A percentile compares a stretch with the other conserved stretches of the same genome.
These are phyloP conservation scores for Trachythela sp. DNA, from an alignment of 64 coral and sea anemone species.

Conservation along the genomic window DNA sequence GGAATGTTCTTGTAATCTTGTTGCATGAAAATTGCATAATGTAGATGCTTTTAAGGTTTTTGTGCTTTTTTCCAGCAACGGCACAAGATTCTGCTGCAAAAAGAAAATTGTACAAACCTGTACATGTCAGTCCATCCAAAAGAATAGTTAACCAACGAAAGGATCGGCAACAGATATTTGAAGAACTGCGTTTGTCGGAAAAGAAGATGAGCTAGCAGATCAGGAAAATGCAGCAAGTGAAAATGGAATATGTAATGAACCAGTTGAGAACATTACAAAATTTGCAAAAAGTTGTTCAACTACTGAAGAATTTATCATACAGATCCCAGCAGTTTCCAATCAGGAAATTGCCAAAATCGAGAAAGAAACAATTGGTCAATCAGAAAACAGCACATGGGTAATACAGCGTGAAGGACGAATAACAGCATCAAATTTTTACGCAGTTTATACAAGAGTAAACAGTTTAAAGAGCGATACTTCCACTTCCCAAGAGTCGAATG, in stretches of 20 bases:
- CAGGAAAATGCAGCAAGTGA: not conserved
- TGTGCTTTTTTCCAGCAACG: not conserved
- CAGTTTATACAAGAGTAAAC: constrained; percentile 23
- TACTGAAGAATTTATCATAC: constrained; percentile 9
- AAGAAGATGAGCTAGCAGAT: too few relatives aligned
- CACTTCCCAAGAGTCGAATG: not conserved
- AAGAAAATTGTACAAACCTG: too few relatives aligned
- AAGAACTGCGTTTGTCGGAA: constrained; percentile 4
- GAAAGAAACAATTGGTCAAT: constrained; percentile 34
- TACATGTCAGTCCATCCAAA: too few relatives aligned
- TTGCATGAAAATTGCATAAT: too few relatives aligned
- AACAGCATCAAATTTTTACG: constrained; percentile 32
- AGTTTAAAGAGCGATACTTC: not conserved
- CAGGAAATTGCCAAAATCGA: constrained; percentile 42
- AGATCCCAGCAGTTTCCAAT: not conserved
- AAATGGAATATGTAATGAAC: not conserved
- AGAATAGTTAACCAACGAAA: too few relatives aligned
- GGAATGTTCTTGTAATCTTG: too few relatives aligned
- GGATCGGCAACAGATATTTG: constrained; percentile 13
- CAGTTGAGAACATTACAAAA: not conserved
- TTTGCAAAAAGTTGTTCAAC: constrained; percentile 12
- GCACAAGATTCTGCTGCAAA: too few relatives aligned
- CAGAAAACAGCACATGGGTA: not conserved
- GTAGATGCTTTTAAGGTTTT: not conserved
- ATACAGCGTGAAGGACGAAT: constrained; percentile 8